phyloP scores from a whole-genome alignment of 2,888 invertebrate species.

The Limnephilus lunatus region DNA sequence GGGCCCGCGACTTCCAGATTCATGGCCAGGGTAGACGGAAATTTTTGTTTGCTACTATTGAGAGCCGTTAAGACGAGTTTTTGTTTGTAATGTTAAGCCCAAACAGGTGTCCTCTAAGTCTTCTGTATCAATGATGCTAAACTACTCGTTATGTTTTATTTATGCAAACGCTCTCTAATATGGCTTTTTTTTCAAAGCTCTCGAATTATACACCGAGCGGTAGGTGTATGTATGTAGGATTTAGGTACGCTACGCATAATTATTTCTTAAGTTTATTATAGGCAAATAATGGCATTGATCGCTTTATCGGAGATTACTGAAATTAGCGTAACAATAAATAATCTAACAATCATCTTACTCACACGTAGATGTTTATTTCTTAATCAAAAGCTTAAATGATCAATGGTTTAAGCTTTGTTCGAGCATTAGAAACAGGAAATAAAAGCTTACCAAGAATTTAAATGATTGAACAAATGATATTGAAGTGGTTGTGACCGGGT shows the following conservation, averaged over 20 bases:
- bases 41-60: no score
- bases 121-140: background rate
- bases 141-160: background rate
- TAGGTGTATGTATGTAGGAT: background rate
- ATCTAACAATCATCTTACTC: background rate
- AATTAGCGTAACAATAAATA: background rate
- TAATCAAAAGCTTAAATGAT: background rate
- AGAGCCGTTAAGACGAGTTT: background rate
- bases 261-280: background rate
- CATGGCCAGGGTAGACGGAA: no score
- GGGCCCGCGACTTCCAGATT: no score
- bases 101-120: background rate
- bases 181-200: background rate
- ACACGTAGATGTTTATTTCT: background rate
- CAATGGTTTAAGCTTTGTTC: background rate
- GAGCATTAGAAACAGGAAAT: background rate
- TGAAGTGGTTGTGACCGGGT: background rate
- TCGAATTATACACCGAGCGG: background rate
- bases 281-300: background rate
- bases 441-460: background rate
- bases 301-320: background rate
- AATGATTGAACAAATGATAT: background rate
- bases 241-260: background rate
- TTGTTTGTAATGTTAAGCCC: background rate
- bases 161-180: slow-evolving; percentile 12